Conservation (phyloP, 2,113 vertebrate species). For the Misgurnus anguillicaudatus region DNA sequence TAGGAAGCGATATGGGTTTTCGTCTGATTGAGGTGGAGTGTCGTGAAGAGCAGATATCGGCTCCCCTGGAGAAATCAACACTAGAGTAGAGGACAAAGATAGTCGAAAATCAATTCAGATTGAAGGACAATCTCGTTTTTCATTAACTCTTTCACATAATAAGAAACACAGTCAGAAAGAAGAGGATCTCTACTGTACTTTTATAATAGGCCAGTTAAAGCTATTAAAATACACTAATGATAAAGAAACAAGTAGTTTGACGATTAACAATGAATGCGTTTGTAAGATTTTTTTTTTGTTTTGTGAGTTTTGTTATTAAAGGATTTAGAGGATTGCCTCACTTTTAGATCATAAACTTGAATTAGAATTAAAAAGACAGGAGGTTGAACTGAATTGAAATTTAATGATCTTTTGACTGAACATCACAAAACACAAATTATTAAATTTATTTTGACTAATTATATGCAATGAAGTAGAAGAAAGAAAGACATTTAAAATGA, state of each 20-base stretch:
- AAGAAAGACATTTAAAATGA: too few relatives aligned
- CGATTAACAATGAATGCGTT: not conserved
- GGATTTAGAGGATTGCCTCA: too few relatives aligned
- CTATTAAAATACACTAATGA: not conserved
- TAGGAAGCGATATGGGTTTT: slow-evolving; percentile 6
- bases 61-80: slow-evolving; percentile 25
- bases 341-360: too few relatives aligned
- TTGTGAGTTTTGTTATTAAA: too few relatives aligned
- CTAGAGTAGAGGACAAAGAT: slow-evolving; percentile 10
- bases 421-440: too few relatives aligned
- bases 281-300: too few relatives aligned
- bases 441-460: too few relatives aligned
- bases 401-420: too few relatives aligned
- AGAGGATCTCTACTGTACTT: not conserved
- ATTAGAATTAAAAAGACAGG: too few relatives aligned
- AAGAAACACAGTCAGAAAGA: not conserved
- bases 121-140: slow-evolving; percentile 16
- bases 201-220: not conserved
- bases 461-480: too few relatives aligned
- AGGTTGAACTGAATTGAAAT: too few relatives aligned
- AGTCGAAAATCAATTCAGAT: not conserved
- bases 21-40: slow-evolving; percentile 18
- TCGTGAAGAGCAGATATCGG: slow-evolving; percentile 9
- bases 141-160: not conserved
- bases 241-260: not conserved